Conservation (phyloP, 2,113 vertebrate genomes). For the Marcusenius ussheri region DNA sequence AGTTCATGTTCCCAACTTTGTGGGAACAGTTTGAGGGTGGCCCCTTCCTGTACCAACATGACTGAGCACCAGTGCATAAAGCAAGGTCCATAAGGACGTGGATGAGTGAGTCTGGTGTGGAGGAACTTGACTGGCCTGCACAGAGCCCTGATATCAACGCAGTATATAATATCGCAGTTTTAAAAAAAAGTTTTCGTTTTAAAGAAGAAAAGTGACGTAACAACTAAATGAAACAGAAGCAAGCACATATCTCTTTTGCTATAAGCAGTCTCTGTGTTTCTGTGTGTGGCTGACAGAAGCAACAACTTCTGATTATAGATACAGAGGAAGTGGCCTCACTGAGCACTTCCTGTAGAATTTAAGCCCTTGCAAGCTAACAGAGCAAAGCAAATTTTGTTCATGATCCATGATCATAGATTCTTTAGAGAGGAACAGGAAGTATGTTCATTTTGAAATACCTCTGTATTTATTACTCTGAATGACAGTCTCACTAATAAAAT, state of each 20-base stretch:
- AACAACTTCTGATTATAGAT: slow-evolving; percentile 43
- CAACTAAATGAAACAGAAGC: background rate
- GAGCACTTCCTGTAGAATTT: slow-evolving; percentile 47
- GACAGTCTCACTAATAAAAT: background rate
- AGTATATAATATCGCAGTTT: background rate
- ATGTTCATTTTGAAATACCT: background rate
- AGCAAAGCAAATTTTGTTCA: background rate
- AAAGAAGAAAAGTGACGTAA: background rate
- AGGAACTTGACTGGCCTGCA: too few relatives aligned
- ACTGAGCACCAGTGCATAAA: too few relatives aligned
- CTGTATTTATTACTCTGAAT: background rate
- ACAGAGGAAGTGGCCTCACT: slow-evolving; percentile 47
- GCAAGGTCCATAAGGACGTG: too few relatives aligned
- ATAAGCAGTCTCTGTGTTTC: slow-evolving; percentile 8
- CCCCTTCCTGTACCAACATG: too few relatives aligned
- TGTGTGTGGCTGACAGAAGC: background rate
- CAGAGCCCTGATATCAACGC: too few relatives aligned
- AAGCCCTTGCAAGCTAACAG: background rate
- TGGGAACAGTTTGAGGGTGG: too few relatives aligned
- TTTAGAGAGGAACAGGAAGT: background rate
- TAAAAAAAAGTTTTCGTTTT: background rate
- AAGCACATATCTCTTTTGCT: background rate
- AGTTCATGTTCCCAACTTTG: too few relatives aligned
- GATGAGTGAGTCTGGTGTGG: too few relatives aligned
- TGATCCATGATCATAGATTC: background rate